A percentile compares a stretch with the other conserved stretches of the same genome.
Evolutionary conservation across 2,797 vertebrate species (phyloP).

Genomic region (Botia kubotai): DNA sequence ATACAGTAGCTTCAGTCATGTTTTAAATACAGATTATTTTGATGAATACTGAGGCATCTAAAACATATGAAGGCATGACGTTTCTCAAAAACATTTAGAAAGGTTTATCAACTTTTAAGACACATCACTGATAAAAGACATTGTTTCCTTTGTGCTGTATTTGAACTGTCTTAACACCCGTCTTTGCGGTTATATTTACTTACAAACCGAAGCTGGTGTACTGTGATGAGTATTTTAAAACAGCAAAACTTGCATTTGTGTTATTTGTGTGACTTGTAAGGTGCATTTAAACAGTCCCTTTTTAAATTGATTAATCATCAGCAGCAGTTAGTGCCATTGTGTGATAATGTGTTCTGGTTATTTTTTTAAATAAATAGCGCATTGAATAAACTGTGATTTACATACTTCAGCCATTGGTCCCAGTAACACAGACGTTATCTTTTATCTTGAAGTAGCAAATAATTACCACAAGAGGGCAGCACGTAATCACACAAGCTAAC

Average conservation of each 20-base stretch:
- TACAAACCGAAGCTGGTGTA: slow-evolving; percentile 39
- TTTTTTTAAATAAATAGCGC: slow-evolving; percentile 73
- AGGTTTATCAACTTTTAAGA: not conserved
- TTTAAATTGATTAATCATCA: slow-evolving; percentile 44
- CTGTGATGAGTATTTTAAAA: slow-evolving; percentile 52
- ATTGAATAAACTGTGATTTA: slow-evolving; percentile 41
- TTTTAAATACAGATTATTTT: slow-evolving; percentile 17
- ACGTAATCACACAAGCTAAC: slow-evolving; percentile 23
- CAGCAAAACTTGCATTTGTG: slow-evolving; percentile 42
- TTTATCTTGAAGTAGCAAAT: slow-evolving; percentile 36
- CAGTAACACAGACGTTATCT: not conserved
- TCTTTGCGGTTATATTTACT: slow-evolving; percentile 18
- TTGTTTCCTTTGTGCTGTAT: slow-evolving; percentile 36
- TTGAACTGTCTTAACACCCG: slow-evolving; percentile 14
- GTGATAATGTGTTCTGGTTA: slow-evolving; percentile 61
- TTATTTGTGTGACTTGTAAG: slow-evolving; percentile 49
- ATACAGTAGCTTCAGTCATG: slow-evolving; percentile 4
- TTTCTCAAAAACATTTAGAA: not conserved
- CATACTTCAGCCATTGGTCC: not conserved
- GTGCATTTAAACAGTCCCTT: slow-evolving; percentile 48
- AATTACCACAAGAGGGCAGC: slow-evolving; percentile 51
- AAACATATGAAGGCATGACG: not conserved
- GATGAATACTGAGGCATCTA: not conserved
- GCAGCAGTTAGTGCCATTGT: slow-evolving; percentile 43
- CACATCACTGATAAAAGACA: slow-evolving; percentile 27